Evolutionary conservation across 2,888 invertebrate genomes (phyloP), one percentile per base, ranked within the genome.

Genomic region (Noctua fimbriata): DNA sequence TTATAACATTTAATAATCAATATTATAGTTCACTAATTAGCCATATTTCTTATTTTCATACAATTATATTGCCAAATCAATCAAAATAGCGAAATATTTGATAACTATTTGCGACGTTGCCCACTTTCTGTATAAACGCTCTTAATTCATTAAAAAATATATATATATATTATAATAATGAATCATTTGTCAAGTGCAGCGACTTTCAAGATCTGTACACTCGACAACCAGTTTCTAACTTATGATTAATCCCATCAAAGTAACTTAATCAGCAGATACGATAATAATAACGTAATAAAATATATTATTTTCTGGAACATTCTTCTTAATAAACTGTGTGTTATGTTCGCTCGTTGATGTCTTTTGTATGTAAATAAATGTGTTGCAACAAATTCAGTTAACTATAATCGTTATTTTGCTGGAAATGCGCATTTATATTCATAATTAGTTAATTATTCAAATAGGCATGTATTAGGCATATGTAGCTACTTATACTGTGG

Each of bases 311-410:
- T 28, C 18, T 44, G 32, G n/a, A 72, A 44, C 7, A n/a, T 58
- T 58, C 14, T 32, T 24, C 0, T 44, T 18, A 28, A 9, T 24
- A n/a, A n/a, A 58, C 28, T 18, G 41, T 24, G 4, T 28, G 52
- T 7, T 24, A 1, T 24, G 9, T 21, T 63, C 72, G 79, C 90
- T 83, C 93, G 93, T 93, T 93, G 90, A 93, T 91, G 91, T 93
- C 93, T 93, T 93, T 92, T 91, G 79, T 92, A 92, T 88, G 92
- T 73, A 86, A 87, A 87, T 88, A 72, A 69, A 58, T 67, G 12
- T 74, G 73, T 49, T 73, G 63, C 67, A 74, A 44, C 72, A 69
- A 69, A 69, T 70, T 78, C 71, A 21, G 16, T 32, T 36, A 49
- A 18, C 21, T 32, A 32, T 55, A 12, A 36, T 52, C 6, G n/a